A percentile compares a stretch with the other conserved stretches of the same genome.
Conservation (phyloP, 35 echinoderm and acorn worm species). For the Ptychodera flava region DNA sequence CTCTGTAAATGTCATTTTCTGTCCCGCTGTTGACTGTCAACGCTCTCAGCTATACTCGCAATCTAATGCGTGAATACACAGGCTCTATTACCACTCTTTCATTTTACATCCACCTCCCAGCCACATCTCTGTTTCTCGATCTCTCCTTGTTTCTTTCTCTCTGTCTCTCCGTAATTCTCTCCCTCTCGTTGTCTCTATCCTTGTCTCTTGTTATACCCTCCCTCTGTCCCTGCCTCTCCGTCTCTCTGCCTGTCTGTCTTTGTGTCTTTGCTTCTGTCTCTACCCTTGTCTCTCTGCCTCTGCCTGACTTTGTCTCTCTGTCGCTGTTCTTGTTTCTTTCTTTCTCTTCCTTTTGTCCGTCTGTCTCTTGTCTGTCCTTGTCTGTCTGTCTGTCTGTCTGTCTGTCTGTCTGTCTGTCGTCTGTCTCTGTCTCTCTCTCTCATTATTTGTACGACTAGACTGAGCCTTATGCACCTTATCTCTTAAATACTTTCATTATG, state of each 20-base stretch:
- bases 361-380: no score
- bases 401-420: no score
- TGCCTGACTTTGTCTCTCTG: neutral
- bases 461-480: no score
- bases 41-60: neutral
- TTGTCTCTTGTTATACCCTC: neutral
- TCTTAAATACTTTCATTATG: no score
- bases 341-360: no score
- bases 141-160: neutral
- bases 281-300: neutral
- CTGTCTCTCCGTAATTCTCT: neutral
- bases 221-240: neutral
- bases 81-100: no score
- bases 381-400: no score
- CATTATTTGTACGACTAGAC: no score
- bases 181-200: neutral
- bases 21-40: neutral
- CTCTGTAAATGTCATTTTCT: neutral
- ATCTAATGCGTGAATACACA: neutral
- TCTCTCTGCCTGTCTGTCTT: neutral
- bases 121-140: neutral
- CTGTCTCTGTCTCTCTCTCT: no score
- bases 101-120: no score
- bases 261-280: neutral
- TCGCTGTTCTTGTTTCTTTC: no score